A percentile compares a stretch with the other conserved stretches of the same genome.
These are phyloP conservation scores for Peribatodes rhomboidaria DNA, from an alignment of 2,888 invertebrate species.

Conservation along the genomic window DNA sequence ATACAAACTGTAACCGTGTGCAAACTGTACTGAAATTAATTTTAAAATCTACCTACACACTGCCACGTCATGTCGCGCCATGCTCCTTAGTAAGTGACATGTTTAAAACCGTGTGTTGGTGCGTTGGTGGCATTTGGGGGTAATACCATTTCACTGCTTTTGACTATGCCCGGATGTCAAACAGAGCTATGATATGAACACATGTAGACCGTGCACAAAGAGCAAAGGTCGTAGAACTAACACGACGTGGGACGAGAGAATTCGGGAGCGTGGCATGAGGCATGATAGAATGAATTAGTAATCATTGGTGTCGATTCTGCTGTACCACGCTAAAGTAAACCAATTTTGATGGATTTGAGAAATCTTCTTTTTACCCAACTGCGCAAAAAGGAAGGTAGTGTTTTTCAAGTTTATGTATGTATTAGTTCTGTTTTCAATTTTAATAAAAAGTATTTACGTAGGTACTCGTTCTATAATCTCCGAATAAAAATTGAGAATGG, in stretches of 20 bases:
- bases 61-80: too few species aligned
- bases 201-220: constrained; percentile 3
- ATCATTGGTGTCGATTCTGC: neutral
- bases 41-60: too few species aligned
- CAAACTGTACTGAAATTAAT: too few species aligned
- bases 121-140: neutral
- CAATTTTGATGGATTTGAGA: too few species aligned
- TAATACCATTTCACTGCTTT: constrained; percentile 7
- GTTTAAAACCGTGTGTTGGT: neutral
- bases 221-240: constrained; percentile 1
- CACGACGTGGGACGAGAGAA: neutral
- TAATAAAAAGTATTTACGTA: too few species aligned
- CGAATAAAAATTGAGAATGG: too few species aligned
- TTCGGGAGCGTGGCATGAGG: neutral
- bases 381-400: too few species aligned
- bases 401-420: too few species aligned
- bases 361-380: too few species aligned
- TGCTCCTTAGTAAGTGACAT: neutral
- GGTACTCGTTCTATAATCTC: too few species aligned
- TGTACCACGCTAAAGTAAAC: neutral
- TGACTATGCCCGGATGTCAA: constrained; percentile 1
- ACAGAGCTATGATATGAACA: neutral
- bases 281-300: neutral
- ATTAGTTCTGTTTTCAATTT: too few species aligned
- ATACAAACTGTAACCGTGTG: too few species aligned